phyloP scores from a whole-genome alignment of 2,113 vertebrate species.

The Tautogolabrus adspersus region DNA sequence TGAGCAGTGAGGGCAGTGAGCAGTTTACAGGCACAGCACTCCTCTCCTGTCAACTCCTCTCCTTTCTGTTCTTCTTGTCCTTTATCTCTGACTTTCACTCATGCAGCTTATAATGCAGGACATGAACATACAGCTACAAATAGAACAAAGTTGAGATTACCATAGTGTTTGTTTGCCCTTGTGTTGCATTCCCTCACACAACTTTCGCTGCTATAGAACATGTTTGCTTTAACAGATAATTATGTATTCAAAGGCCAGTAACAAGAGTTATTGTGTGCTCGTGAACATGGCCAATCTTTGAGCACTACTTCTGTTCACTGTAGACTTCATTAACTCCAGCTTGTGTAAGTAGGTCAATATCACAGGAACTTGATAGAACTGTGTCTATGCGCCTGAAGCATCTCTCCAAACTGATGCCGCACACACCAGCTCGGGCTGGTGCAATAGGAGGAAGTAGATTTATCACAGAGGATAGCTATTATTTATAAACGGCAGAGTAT shows the following conservation, averaged over 20 bases:
- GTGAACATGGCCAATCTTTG: conserved; percentile 5
- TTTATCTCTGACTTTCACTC: conserved; percentile 10
- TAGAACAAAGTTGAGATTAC: not conserved
- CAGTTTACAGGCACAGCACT: conserved; percentile 36
- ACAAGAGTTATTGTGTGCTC: conserved; percentile 8
- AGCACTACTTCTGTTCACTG: conserved; percentile 44
- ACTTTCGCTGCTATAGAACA: not conserved
- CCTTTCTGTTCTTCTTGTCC: not conserved
- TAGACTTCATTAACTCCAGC: conserved; percentile 52
- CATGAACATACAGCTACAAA: not conserved
- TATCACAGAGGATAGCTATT: not conserved
- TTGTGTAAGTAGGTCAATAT: conserved; percentile 77
- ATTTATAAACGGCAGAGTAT: conserved; percentile 8
- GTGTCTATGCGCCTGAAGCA: conserved; percentile 57
- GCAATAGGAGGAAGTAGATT: conserved; percentile 16
- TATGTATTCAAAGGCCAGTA: not conserved
- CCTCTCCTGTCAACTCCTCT: not conserved
- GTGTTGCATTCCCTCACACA: not conserved
- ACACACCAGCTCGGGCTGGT: conserved; percentile 18
- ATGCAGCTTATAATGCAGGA: not conserved
- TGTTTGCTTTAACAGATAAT: not conserved
- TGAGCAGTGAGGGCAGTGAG: not conserved
- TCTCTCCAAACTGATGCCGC: conserved; percentile 54
- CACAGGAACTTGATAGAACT: conserved; percentile 65
- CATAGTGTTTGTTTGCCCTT: not conserved